phyloP scores from a whole-genome alignment of 2,113 vertebrate species.

The Fregata magnificens region DNA sequence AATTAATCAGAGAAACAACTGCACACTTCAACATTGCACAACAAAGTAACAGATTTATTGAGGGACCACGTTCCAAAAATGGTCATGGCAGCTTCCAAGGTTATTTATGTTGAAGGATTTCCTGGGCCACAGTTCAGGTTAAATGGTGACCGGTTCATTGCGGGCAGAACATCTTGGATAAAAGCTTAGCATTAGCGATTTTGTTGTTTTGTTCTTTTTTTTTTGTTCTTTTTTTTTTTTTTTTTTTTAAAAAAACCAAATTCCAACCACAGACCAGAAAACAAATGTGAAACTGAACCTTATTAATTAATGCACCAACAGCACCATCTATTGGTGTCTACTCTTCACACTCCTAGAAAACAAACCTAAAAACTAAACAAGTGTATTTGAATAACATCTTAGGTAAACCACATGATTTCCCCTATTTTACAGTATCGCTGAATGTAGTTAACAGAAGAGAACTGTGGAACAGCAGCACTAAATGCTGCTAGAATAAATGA shows the following conservation, averaged over 20 bases:
- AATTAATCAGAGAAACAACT: slow-evolving; percentile 70
- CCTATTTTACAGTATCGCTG: neutral
- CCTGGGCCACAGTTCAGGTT: slow-evolving; percentile 58
- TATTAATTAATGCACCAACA: slow-evolving; percentile 20
- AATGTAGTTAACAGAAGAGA: neutral
- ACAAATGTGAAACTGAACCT: neutral
- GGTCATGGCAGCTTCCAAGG: slow-evolving; percentile 49
- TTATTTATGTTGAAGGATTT: slow-evolving; percentile 60
- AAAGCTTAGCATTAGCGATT: slow-evolving; percentile 23
- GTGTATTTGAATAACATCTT: neutral
- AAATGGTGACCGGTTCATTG: slow-evolving; percentile 23
- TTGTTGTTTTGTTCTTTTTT: slow-evolving; percentile 23
- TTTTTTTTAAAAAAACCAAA: neutral
- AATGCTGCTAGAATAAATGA: neutral
- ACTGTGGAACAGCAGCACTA: neutral
- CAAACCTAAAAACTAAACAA: neutral
- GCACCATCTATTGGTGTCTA: slow-evolving; percentile 60
- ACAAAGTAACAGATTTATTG: slow-evolving; percentile 63
- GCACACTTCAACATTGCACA: slow-evolving; percentile 56
- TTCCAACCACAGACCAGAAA: slow-evolving; percentile 34
- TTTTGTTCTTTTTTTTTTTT: neutral
- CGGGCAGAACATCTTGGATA: slow-evolving; percentile 32
- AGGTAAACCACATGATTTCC: neutral
- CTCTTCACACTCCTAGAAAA: neutral
- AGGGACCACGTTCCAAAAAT: slow-evolving; percentile 25